A percentile compares a stretch with the other conserved stretches of the same genome.
phyloP scores from a whole-genome alignment of 2,113 vertebrate species.

The Zapornia atra region DNA sequence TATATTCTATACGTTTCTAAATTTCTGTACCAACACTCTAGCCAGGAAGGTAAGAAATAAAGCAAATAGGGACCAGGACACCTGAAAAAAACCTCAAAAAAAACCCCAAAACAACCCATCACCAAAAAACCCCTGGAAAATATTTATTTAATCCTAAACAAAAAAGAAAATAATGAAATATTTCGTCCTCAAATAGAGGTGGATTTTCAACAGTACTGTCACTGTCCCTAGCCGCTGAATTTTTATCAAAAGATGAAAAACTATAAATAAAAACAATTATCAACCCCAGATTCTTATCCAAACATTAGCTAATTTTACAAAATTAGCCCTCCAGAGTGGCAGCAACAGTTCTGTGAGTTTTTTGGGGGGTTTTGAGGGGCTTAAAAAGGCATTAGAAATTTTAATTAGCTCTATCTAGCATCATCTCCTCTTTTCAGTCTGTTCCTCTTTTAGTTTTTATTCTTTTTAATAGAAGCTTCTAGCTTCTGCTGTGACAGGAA shows the following conservation, averaged over 20 bases:
- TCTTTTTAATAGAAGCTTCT: neutral
- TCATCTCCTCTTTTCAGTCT: neutral
- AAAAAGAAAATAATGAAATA: neutral
- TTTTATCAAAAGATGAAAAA: neutral
- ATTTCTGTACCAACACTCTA: neutral
- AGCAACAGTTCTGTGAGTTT: neutral
- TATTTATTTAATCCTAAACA: neutral
- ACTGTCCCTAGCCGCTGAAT: neutral
- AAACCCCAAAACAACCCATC: too few species aligned
- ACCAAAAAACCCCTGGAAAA: neutral
- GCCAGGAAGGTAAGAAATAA: neutral
- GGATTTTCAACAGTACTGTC: neutral
- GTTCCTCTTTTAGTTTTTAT: neutral
- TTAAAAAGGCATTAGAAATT: neutral
- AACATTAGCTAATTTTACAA: neutral
- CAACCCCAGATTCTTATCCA: neutral
- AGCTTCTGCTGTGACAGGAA: neutral
- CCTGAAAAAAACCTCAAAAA: neutral
- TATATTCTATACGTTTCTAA: neutral
- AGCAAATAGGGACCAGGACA: neutral
- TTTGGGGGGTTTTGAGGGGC: rapidly evolving
- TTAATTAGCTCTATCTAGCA: neutral
- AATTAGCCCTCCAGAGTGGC: neutral
- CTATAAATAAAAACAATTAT: neutral
- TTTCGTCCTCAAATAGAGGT: neutral